phyloP scores from a whole-genome alignment of 2,888 invertebrate genomes.

The Drosophila trichaetosa region DNA sequence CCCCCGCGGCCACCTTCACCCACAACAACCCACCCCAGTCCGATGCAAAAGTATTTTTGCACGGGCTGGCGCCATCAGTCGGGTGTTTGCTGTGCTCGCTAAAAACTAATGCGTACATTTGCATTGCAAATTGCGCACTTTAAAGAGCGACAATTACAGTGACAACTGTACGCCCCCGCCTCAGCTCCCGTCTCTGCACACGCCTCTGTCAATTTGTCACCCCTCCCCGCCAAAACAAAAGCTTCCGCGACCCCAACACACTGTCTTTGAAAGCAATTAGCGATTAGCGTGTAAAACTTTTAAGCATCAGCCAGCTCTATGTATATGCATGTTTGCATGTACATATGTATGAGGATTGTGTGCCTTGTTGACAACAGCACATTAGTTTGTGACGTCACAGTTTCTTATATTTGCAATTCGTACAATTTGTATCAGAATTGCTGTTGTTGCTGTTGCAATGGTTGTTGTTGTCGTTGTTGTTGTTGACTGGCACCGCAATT shows the following conservation, averaged over 20 bases:
- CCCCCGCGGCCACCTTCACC: background rate
- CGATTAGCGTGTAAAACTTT: slow-evolving; percentile 74
- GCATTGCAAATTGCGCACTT: slow-evolving; percentile 79
- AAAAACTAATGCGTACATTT: slow-evolving; percentile 78
- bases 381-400: slow-evolving; percentile 66
- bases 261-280: slow-evolving; percentile 78
- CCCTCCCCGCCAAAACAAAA: background rate
- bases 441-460: background rate
- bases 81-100: slow-evolving; percentile 48
- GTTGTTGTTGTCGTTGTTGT: slow-evolving; percentile 13
- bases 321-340: background rate
- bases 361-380: slow-evolving; percentile 49
- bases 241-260: slow-evolving; percentile 22
- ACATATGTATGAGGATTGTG: background rate
- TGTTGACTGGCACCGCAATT: slow-evolving; percentile 38
- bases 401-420: slow-evolving; percentile 61
- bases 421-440: slow-evolving; percentile 17
- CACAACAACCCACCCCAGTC: background rate
- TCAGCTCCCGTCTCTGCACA: background rate
- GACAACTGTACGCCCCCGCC: slow-evolving; percentile 23
- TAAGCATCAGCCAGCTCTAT: slow-evolving; percentile 36
- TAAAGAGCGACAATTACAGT: slow-evolving; percentile 77
- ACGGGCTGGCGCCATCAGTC: slow-evolving; percentile 58
- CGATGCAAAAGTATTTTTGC: slow-evolving; percentile 41
- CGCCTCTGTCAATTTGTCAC: slow-evolving; percentile 3